Conservation (phyloP, 1,140 invertebrate species). For the Coboldia fuscipes region DNA sequence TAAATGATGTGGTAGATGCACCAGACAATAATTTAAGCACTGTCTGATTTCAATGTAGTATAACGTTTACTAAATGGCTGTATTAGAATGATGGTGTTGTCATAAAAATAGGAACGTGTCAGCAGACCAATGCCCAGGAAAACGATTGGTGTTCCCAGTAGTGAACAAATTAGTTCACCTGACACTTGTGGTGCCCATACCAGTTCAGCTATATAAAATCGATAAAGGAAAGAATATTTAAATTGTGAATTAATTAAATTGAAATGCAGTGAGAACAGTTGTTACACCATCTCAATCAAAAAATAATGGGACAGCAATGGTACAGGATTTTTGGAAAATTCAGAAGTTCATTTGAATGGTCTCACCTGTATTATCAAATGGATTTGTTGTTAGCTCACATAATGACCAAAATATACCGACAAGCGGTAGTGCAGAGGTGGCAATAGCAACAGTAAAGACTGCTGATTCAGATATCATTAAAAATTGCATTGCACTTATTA, state of each 20-base stretch:
- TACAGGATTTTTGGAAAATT: no score
- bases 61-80: no score
- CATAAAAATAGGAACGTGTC: slow-evolving; percentile 26
- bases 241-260: no score
- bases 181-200: slow-evolving; percentile 29
- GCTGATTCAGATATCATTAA: slow-evolving; percentile 31
- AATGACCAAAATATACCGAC: slow-evolving; percentile 37
- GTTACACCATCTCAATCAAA: no score
- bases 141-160: slow-evolving; percentile 32
- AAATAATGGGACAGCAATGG: no score
- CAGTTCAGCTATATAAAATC: slow-evolving; percentile 22
- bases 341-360: neutral
- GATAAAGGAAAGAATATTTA: no score
- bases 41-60: no score
- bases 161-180: slow-evolving; percentile 32
- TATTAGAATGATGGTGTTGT: no score
- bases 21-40: no score
- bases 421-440: slow-evolving; percentile 27
- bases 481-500: slow-evolving; percentile 25
- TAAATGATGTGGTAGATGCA: no score
- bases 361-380: neutral
- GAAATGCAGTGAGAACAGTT: no score
- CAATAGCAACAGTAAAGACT: slow-evolving; percentile 29
- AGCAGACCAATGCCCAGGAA: slow-evolving; percentile 28
- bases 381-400: slow-evolving; percentile 21